Evolutionary conservation across 2,113 vertebrate genomes (phyloP).

Genomic region (Petrocephalus microphthalmus): DNA sequence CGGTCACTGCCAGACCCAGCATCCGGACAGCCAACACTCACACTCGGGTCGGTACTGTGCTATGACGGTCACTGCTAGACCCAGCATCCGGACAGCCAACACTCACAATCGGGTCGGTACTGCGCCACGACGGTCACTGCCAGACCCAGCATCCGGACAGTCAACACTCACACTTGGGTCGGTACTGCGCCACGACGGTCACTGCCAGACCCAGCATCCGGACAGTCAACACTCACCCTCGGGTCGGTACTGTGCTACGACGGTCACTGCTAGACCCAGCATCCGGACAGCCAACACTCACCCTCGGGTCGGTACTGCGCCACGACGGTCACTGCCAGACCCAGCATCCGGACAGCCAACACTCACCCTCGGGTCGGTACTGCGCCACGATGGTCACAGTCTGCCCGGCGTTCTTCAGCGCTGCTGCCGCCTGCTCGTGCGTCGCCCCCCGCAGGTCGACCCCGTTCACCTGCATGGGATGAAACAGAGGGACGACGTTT

Average conservation of each 20-base stretch:
- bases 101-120: constrained; percentile 69
- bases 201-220: background rate
- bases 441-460: constrained; percentile 87
- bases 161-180: background rate
- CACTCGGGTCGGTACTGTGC: too few species aligned
- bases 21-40: background rate
- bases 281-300: constrained; percentile 45
- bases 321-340: constrained; percentile 81
- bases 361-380: constrained; percentile 90
- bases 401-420: constrained; percentile 90
- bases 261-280: too few species aligned
- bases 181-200: background rate
- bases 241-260: too few species aligned
- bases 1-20: too few species aligned
- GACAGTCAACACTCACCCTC: too few species aligned
- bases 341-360: constrained; percentile 60
- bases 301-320: constrained; percentile 93
- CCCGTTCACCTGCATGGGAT: constrained; percentile 75
- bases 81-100: too few species aligned
- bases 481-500: background rate
- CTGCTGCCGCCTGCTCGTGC: constrained; percentile 89
- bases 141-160: too few species aligned
- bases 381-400: constrained; percentile 90
- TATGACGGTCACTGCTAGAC: too few species aligned
- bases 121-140: accelerated